Percentiles rank a stretch among this genome's conserved stretches.
Evolutionary conservation across 2,888 invertebrate genomes (phyloP).

Genomic region (Dendrolimus pini): DNA sequence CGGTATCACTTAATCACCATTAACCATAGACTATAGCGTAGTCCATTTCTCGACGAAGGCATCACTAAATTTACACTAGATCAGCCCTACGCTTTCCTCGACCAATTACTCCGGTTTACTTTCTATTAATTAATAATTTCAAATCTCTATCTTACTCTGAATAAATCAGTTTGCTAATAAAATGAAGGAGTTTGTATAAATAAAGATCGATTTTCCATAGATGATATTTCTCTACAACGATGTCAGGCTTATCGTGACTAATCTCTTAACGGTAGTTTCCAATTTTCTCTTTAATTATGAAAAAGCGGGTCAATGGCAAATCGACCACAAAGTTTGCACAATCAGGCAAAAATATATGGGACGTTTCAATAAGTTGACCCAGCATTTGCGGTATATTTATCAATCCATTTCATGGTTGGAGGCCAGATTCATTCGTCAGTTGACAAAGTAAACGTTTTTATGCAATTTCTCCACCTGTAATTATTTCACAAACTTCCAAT

Average conservation of each 20-base stretch:
- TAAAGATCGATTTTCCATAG: too few relatives aligned
- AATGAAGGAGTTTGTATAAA: too few relatives aligned
- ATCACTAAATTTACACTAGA: too few relatives aligned
- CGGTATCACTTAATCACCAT: too few relatives aligned
- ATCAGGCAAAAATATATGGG: not conserved
- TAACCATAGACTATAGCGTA: too few relatives aligned
- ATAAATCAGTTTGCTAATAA: too few relatives aligned
- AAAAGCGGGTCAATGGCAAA: slow-evolving; percentile 8
- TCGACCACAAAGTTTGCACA: slow-evolving; percentile 3
- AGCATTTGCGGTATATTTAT: not conserved
- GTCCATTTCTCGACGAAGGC: too few relatives aligned
- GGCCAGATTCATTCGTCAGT: not conserved
- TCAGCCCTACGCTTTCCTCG: too few relatives aligned
- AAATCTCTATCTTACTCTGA: too few relatives aligned
- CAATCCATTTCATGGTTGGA: not conserved
- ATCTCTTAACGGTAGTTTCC: not conserved
- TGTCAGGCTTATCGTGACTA: not conserved
- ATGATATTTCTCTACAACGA: too few relatives aligned
- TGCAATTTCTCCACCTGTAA: not conserved
- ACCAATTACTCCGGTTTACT: too few relatives aligned
- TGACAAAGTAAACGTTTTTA: not conserved
- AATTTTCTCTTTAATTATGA: not conserved
- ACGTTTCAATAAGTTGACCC: not conserved
- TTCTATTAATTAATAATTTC: too few relatives aligned
- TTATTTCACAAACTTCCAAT: slow-evolving; percentile 7